phyloP scores from a whole-genome alignment of 2,797 vertebrate genomes.

The Gymnoscopelus braueri region DNA sequence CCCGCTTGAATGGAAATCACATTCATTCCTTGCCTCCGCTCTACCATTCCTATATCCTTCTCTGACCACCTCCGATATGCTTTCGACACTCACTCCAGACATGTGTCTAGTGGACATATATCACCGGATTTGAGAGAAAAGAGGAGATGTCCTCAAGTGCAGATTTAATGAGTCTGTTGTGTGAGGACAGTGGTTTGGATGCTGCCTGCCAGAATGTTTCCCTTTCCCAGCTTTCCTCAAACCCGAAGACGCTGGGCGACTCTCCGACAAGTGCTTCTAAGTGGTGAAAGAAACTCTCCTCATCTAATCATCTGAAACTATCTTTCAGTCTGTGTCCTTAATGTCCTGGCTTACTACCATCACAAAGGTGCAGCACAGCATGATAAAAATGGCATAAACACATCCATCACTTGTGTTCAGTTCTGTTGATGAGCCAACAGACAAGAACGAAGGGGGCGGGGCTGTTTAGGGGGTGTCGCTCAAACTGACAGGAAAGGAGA shows the following conservation, averaged over 20 bases:
- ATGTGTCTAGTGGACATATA: slow-evolving; percentile 34
- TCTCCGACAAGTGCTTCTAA: slow-evolving; percentile 1
- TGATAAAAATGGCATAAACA: slow-evolving; percentile 30
- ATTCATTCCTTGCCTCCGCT: slow-evolving; percentile 63
- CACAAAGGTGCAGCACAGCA: slow-evolving; percentile 27
- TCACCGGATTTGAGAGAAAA: slow-evolving; percentile 11
- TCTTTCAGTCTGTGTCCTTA: slow-evolving; percentile 36
- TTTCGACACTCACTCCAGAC: slow-evolving; percentile 43
- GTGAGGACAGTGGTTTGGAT: slow-evolving; percentile 7
- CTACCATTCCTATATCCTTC: slow-evolving; percentile 35
- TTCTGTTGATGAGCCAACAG: slow-evolving; percentile 41
- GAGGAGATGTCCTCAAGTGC: slow-evolving; percentile 17
- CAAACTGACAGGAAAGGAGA: slow-evolving; percentile 18
- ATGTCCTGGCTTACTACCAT: slow-evolving; percentile 34
- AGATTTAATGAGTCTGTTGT: slow-evolving; percentile 28
- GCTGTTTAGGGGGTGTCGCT: neutral
- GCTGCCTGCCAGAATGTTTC: neutral
- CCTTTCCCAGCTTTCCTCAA: neutral
- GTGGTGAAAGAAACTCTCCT: neutral
- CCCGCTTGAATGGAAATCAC: slow-evolving; percentile 71
- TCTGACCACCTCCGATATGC: slow-evolving; percentile 47
- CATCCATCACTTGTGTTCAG: slow-evolving; percentile 47
- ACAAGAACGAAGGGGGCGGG: neutral
- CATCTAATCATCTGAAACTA: slow-evolving; percentile 15
- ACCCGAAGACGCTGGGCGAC: neutral